A percentile compares a stretch with the other conserved stretches of the same genome.
Evolutionary conservation across 1,140 invertebrate species (phyloP).

Genomic region (Platorchestia sp.): DNA sequence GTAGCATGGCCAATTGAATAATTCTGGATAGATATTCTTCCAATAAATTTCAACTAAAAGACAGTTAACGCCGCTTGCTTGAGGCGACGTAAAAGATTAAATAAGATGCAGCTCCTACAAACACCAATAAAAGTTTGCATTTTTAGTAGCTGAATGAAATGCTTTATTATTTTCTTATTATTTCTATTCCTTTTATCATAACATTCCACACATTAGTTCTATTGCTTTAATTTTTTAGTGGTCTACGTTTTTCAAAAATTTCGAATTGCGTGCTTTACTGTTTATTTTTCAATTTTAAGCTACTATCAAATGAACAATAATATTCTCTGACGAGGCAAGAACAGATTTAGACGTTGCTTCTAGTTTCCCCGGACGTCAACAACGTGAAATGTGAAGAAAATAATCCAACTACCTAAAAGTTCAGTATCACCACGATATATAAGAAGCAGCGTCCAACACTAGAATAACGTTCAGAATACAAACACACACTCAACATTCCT

Average conservation of each 20-base stretch:
- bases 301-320: background rate
- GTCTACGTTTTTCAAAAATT: no score
- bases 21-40: background rate
- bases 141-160: no score
- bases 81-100: no score
- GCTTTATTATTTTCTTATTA: no score
- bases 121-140: no score
- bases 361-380: background rate
- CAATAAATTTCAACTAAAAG: background rate
- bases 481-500: background rate
- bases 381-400: background rate
- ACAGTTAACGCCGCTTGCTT: no score
- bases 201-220: no score
- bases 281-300: background rate
- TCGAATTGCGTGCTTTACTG: no score
- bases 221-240: no score
- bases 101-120: no score
- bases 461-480: background rate
- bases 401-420: background rate
- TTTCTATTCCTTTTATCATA: no score
- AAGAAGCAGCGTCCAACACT: background rate
- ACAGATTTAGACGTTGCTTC: background rate
- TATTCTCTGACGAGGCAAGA: background rate
- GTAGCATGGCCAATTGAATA: background rate
- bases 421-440: background rate